Evolutionary conservation across 2,888 invertebrate genomes (phyloP).

Genomic region (Ceratothoa steindachneri): DNA sequence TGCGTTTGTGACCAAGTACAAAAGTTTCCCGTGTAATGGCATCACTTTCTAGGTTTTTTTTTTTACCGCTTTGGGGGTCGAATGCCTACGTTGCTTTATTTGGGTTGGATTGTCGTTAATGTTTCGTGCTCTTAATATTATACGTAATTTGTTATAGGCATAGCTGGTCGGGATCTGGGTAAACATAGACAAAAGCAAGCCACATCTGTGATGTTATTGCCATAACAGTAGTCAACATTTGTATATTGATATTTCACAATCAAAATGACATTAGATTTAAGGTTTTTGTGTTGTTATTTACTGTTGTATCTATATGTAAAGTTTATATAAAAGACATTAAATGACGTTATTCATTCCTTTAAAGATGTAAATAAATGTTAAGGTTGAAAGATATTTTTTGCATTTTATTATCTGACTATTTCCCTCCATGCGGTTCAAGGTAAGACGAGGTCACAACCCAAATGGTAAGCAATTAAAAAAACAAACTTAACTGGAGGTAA

Average conservation of each 20-base stretch:
- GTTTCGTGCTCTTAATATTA: neutral
- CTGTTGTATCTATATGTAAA: constrained; percentile 5
- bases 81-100: neutral
- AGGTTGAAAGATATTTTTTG: too few relatives aligned
- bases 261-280: constrained; percentile 8
- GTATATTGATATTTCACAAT: neutral
- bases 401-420: too few relatives aligned
- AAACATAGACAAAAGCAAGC: too few relatives aligned
- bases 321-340: constrained; percentile 2
- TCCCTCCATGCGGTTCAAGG: too few relatives aligned
- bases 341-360: neutral
- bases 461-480: too few relatives aligned
- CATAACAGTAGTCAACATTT: constrained; percentile 2
- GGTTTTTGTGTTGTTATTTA: neutral
- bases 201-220: constrained; percentile 5
- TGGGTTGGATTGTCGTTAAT: neutral
- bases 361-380: too few relatives aligned
- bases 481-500: too few relatives aligned
- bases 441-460: too few relatives aligned
- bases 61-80: too few relatives aligned
- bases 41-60: too few relatives aligned
- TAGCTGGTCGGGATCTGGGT: neutral
- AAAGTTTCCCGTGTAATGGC: too few relatives aligned
- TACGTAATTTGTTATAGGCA: neutral
- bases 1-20: too few relatives aligned